Conservation (phyloP, 2,797 vertebrate genomes). For the Holocentrus rufus region DNA sequence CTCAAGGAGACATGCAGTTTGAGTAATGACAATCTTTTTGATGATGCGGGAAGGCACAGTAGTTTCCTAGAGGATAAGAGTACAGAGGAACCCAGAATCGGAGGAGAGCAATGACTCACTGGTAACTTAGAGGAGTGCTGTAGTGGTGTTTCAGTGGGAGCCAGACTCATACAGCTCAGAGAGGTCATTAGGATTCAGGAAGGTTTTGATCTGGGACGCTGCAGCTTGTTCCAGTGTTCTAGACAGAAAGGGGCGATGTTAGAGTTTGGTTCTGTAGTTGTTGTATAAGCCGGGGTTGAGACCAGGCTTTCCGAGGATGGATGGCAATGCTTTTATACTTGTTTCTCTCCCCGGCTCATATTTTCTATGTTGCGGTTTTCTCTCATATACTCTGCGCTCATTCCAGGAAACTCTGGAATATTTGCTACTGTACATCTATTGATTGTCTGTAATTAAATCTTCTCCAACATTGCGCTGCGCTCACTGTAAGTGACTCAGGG, state of each 20-base stretch:
- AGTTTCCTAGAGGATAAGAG: conserved; percentile 34
- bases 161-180: conserved; percentile 46
- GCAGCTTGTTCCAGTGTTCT: conserved; percentile 45
- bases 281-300: conserved; percentile 61
- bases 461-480: not conserved
- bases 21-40: conserved; percentile 25
- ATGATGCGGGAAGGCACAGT: conserved; percentile 25
- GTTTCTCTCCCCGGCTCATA: conserved; percentile 10
- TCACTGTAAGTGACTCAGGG: not conserved
- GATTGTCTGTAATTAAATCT: not conserved
- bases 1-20: not conserved
- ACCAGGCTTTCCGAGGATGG: conserved; percentile 49
- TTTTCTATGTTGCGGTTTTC: conserved; percentile 4
- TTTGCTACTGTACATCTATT: conserved; percentile 6
- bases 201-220: conserved; percentile 52
- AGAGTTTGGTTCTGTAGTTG: conserved; percentile 59
- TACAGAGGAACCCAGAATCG: conserved; percentile 29
- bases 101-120: conserved; percentile 53
- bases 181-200: conserved; percentile 67
- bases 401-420: not conserved
- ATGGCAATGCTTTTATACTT: conserved; percentile 25
- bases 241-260: conserved; percentile 49
- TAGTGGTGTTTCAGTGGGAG: conserved; percentile 54
- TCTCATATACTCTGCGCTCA: not conserved
- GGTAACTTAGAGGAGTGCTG: conserved; percentile 27